Evolutionary conservation across 2,888 invertebrate genomes (phyloP), one percentile per base, ranked within the genome.

Genomic region (Elegia similella): DNA sequence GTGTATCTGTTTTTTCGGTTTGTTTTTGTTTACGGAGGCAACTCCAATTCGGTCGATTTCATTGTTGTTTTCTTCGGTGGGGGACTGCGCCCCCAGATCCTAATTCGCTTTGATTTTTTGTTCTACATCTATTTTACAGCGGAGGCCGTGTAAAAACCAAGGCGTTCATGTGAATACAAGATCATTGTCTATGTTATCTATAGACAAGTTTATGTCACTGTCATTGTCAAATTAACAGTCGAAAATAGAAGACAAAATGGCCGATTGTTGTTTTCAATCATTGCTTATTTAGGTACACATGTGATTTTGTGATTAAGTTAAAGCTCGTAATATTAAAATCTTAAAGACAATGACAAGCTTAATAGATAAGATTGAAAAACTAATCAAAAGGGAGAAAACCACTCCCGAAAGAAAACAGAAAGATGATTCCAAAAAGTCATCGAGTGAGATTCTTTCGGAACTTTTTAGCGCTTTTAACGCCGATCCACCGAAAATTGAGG

Each of bases 401-500:
- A 86, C 90, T 38, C 91, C 91, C 7, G 90, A 90, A 34, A 80
- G 82, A 42, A 84, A 84, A 64, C 74, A 73, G 60, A 88, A 88
- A 72, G 85, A 84, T 65, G 90, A 89, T 59, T 76, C 82, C 8
- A 77, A 89, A 38, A 95, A 95, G 78, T 94, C 95, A 7, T 95
- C 96, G 0, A 94, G 93, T 76, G 96, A 97, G 84, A 96, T 97
- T 70, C 90, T 97, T 16, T 95, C 96, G 0, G 97, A 97, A 82
- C 86, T 97, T 0, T 97, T 97, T 73, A 92, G 95, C 70, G 95
- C 94, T 23, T 96, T 96, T 74, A 95, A 95, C 82, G 95, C 95
- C 1, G 94, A 93, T 64, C 95, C 95, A 12, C 95, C 93, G 30
- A 92, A 92, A 66, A 84, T 93, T 42, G 91, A 81, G 61, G 88